Evolutionary conservation across 2,113 vertebrate species (phyloP).

Genomic region (Tenrec ecaudatus): DNA sequence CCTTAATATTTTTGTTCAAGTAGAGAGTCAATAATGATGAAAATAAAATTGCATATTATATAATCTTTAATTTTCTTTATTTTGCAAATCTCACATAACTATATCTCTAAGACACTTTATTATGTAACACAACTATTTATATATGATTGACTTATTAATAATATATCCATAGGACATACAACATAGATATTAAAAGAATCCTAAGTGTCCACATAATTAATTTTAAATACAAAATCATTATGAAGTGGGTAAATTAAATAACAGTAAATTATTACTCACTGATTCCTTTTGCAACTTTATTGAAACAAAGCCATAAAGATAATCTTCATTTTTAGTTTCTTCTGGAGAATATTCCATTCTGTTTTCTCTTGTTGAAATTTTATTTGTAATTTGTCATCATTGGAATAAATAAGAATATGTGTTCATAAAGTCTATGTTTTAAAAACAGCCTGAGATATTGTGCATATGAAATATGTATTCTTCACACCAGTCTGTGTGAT

Average conservation of each 20-base stretch:
- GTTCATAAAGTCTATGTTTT: not conserved
- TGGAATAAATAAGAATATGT: not conserved
- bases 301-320: not conserved
- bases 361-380: slow-evolving; percentile 3
- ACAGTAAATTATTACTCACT: not conserved
- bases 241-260: not conserved
- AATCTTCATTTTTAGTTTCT: not conserved
- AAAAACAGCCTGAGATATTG: not conserved
- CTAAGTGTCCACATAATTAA: not conserved
- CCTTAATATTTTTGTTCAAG: not conserved
- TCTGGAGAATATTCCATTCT: not conserved
- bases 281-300: not conserved
- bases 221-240: slow-evolving; percentile 34
- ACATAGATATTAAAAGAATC: not conserved
- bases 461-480: not conserved
- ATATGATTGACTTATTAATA: not conserved
- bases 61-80: slow-evolving; percentile 21
- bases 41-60: not conserved
- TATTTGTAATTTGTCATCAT: not conserved
- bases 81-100: not conserved
- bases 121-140: slow-evolving; percentile 19
- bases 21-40: not conserved
- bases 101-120: not conserved
- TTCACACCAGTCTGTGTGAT: no score
- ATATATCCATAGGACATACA: not conserved